Conservation (phyloP, 2,113 vertebrate species). For the Apistogramma diplotaenia region DNA sequence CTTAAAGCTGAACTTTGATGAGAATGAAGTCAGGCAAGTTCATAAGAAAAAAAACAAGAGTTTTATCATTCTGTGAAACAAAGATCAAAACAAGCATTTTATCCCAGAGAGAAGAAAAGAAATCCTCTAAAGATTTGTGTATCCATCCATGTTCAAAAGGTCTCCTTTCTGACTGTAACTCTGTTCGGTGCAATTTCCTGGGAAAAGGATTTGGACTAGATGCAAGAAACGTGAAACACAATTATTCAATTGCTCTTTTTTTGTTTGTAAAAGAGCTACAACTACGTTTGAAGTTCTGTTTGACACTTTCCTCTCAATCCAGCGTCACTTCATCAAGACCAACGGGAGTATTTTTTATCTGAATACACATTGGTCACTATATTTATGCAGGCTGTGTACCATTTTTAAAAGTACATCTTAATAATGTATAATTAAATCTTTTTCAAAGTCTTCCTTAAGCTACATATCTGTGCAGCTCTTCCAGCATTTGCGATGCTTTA, state of each 20-base stretch:
- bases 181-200: neutral
- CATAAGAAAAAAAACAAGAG: neutral
- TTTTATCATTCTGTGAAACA: neutral
- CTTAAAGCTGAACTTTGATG: neutral
- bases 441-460: neutral
- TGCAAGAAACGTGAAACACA: neutral
- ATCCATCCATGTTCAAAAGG: neutral
- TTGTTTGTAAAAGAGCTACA: neutral
- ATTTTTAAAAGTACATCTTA: neutral
- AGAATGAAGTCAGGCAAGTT: neutral
- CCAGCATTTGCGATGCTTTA: neutral
- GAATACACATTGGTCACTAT: neutral
- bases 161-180: neutral
- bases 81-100: neutral
- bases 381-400: neutral
- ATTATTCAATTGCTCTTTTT: neutral
- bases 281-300: neutral
- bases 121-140: neutral
- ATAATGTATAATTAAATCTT: neutral
- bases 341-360: neutral
- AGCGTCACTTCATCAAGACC: neutral
- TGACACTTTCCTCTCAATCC: neutral
- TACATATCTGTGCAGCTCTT: neutral
- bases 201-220: neutral
- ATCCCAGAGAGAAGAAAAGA: neutral